Conservation (phyloP, 1,140 invertebrate species). For the Pogonomyrmex barbatus region DNA sequence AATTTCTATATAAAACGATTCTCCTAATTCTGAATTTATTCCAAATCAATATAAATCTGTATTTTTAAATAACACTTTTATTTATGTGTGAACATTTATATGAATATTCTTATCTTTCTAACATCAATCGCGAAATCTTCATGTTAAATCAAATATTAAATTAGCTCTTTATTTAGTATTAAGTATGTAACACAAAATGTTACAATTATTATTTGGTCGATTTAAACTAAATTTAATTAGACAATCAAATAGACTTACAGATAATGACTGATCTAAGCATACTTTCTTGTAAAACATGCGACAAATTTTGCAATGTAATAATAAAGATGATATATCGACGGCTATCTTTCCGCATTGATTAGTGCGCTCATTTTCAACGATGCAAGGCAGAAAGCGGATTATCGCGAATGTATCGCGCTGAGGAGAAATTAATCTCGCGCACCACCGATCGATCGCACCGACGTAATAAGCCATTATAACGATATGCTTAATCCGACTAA, state of each 20-base stretch:
- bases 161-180: neutral
- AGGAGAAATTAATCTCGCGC: constrained; percentile 70
- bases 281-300: neutral
- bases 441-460: constrained; percentile 53
- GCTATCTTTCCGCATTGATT: constrained; percentile 45
- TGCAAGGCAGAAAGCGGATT: constrained; percentile 42
- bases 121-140: neutral
- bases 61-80: neutral
- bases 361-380: constrained; percentile 35
- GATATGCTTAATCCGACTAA: constrained; percentile 74
- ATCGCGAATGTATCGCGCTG: constrained; percentile 42
- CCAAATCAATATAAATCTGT: neutral
- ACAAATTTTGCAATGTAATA: neutral
- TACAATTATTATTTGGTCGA: neutral
- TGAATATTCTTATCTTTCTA: neutral
- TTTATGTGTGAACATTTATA: neutral
- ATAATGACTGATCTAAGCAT: neutral
- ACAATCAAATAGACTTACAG: neutral
- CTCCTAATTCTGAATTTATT: neutral
- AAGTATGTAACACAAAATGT: neutral
- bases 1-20: neutral
- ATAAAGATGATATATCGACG: constrained; percentile 30
- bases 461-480: constrained; percentile 75
- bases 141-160: constrained; percentile 36
- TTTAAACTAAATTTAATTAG: constrained; percentile 14